Conservation (phyloP, 2,888 invertebrate species). For the Furcula furcula region DNA sequence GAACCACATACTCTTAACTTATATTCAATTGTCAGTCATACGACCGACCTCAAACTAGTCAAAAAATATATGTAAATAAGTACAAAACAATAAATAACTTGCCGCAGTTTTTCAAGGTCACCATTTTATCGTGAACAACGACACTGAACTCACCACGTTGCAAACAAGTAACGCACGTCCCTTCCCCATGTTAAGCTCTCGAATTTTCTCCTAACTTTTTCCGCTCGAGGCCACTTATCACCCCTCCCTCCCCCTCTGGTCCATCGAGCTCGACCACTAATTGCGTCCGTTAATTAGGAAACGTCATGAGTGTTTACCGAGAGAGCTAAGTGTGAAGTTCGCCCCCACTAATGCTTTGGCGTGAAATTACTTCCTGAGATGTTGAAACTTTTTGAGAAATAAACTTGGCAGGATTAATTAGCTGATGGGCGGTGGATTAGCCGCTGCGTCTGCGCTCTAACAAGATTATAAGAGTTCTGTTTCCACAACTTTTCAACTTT, state of each 20-base stretch:
- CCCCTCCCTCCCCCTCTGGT: constrained; percentile 49
- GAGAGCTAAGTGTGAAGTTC: constrained; percentile 81
- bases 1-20: no score
- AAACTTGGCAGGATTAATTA: constrained; percentile 78
- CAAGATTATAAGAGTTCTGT: constrained; percentile 79
- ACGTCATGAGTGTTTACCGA: constrained; percentile 82
- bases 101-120: constrained; percentile 40
- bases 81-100: not conserved
- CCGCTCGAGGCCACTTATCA: constrained; percentile 73
- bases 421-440: constrained; percentile 78
- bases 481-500: constrained; percentile 70
- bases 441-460: constrained; percentile 72
- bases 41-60: no score
- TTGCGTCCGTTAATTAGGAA: constrained; percentile 82
- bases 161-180: constrained; percentile 51
- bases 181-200: constrained; percentile 57
- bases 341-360: constrained; percentile 67
- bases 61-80: not conserved
- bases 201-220: constrained; percentile 76
- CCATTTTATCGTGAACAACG: constrained; percentile 18
- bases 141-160: constrained; percentile 18
- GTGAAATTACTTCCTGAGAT: constrained; percentile 76
- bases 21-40: no score
- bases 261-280: constrained; percentile 76
- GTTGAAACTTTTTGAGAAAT: constrained; percentile 79